Evolutionary conservation across 2,888 invertebrate species (phyloP).

Genomic region (Cotesia congregata): DNA sequence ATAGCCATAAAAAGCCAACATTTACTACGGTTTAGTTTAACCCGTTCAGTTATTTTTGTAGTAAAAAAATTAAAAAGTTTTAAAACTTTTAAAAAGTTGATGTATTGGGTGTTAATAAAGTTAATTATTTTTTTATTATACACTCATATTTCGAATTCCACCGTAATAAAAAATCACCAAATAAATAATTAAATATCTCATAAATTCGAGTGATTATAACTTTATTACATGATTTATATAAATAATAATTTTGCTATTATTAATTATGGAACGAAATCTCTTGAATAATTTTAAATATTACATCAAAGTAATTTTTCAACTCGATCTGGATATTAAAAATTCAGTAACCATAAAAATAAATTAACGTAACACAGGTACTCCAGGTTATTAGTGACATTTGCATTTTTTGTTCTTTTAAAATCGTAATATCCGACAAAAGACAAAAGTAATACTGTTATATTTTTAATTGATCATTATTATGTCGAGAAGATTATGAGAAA

Average conservation of each 20-base stretch:
- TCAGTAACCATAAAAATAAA: background rate
- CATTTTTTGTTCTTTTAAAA: background rate
- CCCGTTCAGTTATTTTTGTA: too few relatives aligned
- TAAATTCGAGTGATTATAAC: too few relatives aligned
- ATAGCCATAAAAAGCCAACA: background rate
- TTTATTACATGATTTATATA: too few relatives aligned
- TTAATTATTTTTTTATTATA: too few relatives aligned
- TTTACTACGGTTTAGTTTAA: background rate
- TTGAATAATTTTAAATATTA: background rate
- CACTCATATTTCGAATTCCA: background rate
- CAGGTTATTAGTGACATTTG: background rate
- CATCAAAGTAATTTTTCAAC: background rate
- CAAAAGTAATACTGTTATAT: background rate
- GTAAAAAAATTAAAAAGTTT: background rate
- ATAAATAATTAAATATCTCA: background rate
- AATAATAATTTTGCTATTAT: too few relatives aligned
- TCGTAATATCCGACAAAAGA: background rate
- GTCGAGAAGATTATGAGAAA: background rate
- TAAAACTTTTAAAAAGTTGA: background rate
- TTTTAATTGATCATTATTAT: background rate
- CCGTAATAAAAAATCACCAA: background rate
- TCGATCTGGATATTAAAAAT: background rate
- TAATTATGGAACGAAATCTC: background rate
- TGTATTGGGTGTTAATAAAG: too few relatives aligned
- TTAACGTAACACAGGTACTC: background rate